Conservation (phyloP, 2,113 vertebrate species). For the Tetrax tetrax region DNA sequence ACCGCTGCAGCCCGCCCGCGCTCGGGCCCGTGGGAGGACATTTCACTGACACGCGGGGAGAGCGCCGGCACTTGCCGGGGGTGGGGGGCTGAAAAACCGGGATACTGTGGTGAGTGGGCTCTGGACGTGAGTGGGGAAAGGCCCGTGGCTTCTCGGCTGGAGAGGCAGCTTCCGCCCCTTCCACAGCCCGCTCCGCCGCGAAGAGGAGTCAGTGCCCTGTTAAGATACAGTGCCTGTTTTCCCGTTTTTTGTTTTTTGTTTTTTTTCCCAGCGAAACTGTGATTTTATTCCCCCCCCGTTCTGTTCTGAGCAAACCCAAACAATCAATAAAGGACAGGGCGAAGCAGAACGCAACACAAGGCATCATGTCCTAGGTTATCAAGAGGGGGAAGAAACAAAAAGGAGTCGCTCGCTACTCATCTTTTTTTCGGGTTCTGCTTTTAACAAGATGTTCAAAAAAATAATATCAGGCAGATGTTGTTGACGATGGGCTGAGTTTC, state of each 20-base stretch:
- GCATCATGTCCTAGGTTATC: neutral
- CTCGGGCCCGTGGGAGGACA: neutral
- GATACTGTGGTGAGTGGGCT: neutral
- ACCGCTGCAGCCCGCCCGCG: too few relatives aligned
- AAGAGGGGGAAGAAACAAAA: neutral
- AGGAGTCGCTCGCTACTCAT: neutral
- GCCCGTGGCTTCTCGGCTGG: neutral
- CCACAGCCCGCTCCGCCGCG: too few relatives aligned
- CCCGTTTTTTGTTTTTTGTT: too few relatives aligned
- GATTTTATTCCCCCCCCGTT: neutral
- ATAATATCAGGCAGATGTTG: neutral
- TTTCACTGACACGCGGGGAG: neutral
- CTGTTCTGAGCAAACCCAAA: constrained; percentile 48
- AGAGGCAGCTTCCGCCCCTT: neutral
- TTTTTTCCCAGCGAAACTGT: neutral
- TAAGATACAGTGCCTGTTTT: neutral
- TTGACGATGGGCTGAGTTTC: neutral
- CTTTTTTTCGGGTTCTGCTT: neutral
- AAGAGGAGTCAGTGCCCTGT: neutral
- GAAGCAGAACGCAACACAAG: neutral
- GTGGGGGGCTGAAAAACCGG: neutral
- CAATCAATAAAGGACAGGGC: neutral
- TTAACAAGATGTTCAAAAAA: neutral
- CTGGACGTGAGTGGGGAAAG: neutral
- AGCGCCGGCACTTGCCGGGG: neutral